phyloP scores from a whole-genome alignment of 64 coral and sea anemone species.

The Montipora sp. region DNA sequence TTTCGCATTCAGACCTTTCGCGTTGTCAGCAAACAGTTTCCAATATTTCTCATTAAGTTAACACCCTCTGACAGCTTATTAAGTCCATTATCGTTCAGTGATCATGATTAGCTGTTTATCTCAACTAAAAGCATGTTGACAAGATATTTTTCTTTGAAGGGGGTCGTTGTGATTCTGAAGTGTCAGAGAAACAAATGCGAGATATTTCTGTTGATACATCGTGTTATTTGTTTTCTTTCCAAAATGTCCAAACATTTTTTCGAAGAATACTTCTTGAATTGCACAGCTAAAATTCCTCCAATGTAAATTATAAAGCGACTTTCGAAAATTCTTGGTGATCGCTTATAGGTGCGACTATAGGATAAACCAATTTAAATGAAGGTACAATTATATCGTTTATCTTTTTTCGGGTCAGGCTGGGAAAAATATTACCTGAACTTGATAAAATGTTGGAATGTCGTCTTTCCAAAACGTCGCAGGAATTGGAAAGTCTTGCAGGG shows the following conservation, averaged over 20 bases:
- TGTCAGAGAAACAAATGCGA: not conserved
- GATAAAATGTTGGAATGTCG: not conserved
- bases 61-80: not conserved
- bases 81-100: not conserved
- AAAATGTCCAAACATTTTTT: not conserved
- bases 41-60: not conserved
- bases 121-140: not conserved
- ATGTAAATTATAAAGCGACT: not conserved
- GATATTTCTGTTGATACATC: not conserved
- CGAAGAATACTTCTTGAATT: not conserved
- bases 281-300: not conserved
- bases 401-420: not conserved
- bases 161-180: not conserved
- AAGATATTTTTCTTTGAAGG: not conserved
- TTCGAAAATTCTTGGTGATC: not conserved
- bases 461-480: not conserved
- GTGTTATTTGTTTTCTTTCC: not conserved
- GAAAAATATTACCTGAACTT: not conserved
- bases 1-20: not conserved
- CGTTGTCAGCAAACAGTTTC: not conserved
- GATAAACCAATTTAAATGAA: not conserved
- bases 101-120: not conserved
- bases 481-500: not conserved
- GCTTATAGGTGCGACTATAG: not conserved
- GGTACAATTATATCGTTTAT: not conserved